Evolutionary conservation across 2,113 vertebrate species (phyloP), one percentile per base, ranked within the genome.

Genomic region (Ornithorhynchus anatinus): DNA sequence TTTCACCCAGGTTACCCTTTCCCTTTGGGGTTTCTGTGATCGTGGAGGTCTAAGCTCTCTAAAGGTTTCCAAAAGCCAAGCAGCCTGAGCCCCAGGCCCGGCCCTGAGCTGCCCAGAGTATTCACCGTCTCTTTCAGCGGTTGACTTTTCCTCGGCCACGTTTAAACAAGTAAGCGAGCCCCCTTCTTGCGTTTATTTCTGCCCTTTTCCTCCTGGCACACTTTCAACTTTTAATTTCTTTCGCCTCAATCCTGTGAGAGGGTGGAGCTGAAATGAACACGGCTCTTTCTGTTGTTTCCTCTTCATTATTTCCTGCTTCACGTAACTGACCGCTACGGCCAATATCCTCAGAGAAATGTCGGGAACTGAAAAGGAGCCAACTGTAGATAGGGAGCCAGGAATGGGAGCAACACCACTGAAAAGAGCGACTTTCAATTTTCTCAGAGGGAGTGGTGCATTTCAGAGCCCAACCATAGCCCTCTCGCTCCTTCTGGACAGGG

Each of bases 161-260:
- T n/a, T 64, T 20, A 33, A 32, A 48, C 19, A 76, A 61, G 22
- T 10, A 36, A 11, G 5, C 69, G 52, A 29, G 1, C 40, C 35
- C 51, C 25, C 52, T 60, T 40, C 19, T 20, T 59, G 25, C 31
- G n/a, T 31, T 35, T 62, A 6, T 72, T 36, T 82, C 69, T 76
- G 77, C 63, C 42, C 56, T 58, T 57, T 66, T 66, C 47, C 71
- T 39, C 15, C 61, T 45, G 40, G 50, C 71, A 81, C 78, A 61
- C 20, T n/a, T 47, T 37, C n/a, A n/a, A n/a, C n/a, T n/a, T n/a
- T n/a, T 19, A 29, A 81, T 82, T 47, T 67, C 59, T 62, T 67
- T 70, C 77, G 42, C 53, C 12, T 29, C 54, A n/a, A n/a, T n/a
- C n/a, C n/a, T n/a, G n/a, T n/a, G n/a, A n/a, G n/a, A n/a, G n/a